A percentile compares a stretch with the other conserved stretches of the same genome.
Evolutionary conservation across 2,888 invertebrate species (phyloP).

Genomic region (Macrophya annulata): DNA sequence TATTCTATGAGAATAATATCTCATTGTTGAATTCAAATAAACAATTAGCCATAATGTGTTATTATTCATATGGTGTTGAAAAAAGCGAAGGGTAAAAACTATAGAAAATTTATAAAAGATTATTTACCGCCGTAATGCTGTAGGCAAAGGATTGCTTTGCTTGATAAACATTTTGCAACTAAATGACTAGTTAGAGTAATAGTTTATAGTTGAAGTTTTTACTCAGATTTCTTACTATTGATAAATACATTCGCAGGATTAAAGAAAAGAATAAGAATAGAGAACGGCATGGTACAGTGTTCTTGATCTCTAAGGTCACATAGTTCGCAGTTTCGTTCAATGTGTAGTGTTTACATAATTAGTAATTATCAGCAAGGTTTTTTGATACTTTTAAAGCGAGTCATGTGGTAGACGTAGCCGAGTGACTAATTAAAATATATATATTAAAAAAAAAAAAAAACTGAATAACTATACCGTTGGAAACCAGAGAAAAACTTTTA

Average conservation of each 20-base stretch:
- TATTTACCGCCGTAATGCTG: background rate
- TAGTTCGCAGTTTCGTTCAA: conserved; percentile 32
- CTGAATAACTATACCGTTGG: background rate
- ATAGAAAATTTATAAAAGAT: background rate
- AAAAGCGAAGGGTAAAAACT: background rate
- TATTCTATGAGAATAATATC: background rate
- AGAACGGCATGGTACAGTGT: conserved; percentile 26
- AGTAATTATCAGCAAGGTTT: conserved; percentile 29
- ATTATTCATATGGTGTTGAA: background rate
- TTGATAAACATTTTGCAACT: conserved; percentile 30
- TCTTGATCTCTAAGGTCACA: conserved; percentile 9
- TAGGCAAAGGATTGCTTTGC: conserved; percentile 30
- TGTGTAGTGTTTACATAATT: conserved; percentile 49
- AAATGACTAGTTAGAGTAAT: conserved; percentile 34
- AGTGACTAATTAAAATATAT: conserved; percentile 32
- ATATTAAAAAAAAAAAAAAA: no score
- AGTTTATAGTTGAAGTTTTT: conserved; percentile 21
- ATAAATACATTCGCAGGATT: background rate
- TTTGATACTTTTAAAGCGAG: conserved; percentile 23
- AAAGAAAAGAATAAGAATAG: background rate
- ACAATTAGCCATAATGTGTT: background rate
- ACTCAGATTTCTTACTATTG: background rate
- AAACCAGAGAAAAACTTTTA: conserved; percentile 7
- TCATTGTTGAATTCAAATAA: background rate
- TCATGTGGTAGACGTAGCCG: conserved; percentile 42